phyloP scores from a whole-genome alignment of 1,140 invertebrate species.

The Macrobrachium rosenbergii region DNA sequence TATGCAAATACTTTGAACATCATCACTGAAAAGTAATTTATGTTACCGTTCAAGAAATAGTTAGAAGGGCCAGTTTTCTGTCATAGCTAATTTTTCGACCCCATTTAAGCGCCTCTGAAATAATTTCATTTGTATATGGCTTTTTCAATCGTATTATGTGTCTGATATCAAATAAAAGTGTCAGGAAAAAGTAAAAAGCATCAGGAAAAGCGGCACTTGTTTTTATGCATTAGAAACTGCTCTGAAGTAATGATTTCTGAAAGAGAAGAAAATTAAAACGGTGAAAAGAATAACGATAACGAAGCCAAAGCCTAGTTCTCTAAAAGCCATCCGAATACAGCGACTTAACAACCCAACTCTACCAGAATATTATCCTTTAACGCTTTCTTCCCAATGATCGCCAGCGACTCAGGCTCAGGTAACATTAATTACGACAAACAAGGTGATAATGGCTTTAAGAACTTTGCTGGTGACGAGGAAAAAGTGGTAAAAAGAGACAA shows the following conservation, averaged over 20 bases:
- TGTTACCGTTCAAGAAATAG: no score
- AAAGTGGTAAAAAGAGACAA: slow-evolving; percentile 54
- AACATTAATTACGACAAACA: slow-evolving; percentile 63
- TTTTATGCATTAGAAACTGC: background rate
- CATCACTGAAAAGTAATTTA: no score
- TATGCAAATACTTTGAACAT: no score
- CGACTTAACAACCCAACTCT: slow-evolving; percentile 49
- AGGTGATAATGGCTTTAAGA: slow-evolving; percentile 60
- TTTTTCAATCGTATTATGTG: no score
- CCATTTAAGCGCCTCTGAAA: no score
- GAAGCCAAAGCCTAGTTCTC: slow-evolving; percentile 31
- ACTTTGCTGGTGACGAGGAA: slow-evolving; percentile 56
- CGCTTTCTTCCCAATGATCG: slow-evolving; percentile 55
- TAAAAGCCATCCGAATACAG: slow-evolving; percentile 17
- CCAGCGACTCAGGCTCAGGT: slow-evolving; percentile 50
- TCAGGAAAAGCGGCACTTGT: background rate
- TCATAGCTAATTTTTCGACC: no score
- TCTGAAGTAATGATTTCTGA: background rate
- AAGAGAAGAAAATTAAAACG: background rate
- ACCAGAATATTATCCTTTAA: slow-evolving; percentile 60
- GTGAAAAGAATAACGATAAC: background rate
- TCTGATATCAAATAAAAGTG: no score
- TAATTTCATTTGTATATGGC: no score
- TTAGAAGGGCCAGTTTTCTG: no score
- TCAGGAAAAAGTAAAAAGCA: background rate